phyloP scores from a whole-genome alignment of 23 tunicate genomes.

The Ascidia mentula region DNA sequence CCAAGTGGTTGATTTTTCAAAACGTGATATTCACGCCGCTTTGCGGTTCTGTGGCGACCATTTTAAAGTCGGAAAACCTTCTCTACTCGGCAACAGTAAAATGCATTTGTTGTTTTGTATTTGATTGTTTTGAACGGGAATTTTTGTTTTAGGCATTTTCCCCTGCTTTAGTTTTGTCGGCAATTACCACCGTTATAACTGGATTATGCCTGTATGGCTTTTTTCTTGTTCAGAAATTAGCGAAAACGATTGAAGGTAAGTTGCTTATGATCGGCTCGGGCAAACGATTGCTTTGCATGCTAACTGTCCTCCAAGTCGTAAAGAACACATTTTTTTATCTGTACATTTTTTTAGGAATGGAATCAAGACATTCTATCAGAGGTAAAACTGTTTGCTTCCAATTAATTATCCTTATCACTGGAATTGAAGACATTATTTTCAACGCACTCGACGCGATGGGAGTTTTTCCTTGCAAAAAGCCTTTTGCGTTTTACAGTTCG shows the following conservation, averaged over 20 bases:
- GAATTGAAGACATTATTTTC: slow-evolving; percentile 80
- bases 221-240: slow-evolving; percentile 40
- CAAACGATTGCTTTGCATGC: no score
- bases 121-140: no score
- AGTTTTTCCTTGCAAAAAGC: slow-evolving; percentile 59
- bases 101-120: no score
- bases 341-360: slow-evolving; percentile 93
- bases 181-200: slow-evolving; percentile 48
- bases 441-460: slow-evolving; percentile 47
- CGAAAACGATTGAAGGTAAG: slow-evolving; percentile 61
- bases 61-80: slow-evolving; percentile 63
- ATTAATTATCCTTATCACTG: slow-evolving; percentile 57
- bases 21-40: slow-evolving; percentile 72
- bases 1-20: slow-evolving; percentile 90
- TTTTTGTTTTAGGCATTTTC: no score
- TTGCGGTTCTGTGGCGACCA: slow-evolving; percentile 69
- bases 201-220: slow-evolving; percentile 82
- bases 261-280: no score
- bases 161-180: no score
- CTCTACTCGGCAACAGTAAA: slow-evolving; percentile 31
- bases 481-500: slow-evolving; percentile 66
- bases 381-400: slow-evolving; percentile 87
- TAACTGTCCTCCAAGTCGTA: no score
- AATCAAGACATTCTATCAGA: slow-evolving; percentile 60
- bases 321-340: no score